phyloP scores from a whole-genome alignment of 2,797 vertebrate genomes.

The Poeciliopsis turneri region DNA sequence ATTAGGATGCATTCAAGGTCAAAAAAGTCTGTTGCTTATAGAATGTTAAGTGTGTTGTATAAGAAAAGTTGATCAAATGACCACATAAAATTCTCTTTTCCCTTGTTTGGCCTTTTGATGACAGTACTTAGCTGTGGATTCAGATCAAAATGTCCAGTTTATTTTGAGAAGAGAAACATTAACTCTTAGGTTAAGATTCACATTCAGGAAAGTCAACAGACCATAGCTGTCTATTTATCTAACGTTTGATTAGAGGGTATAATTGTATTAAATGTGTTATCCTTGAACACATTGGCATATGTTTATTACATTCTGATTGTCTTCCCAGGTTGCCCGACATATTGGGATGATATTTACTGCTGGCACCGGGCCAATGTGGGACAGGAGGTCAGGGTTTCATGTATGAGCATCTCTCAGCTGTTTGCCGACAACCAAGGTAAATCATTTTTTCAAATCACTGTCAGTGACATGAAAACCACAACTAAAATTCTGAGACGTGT shows the following conservation, averaged over 20 bases:
- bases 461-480: not conserved
- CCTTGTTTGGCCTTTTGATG: not conserved
- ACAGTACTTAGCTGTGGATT: conserved; percentile 1
- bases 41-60: conserved; percentile 5
- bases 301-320: conserved; percentile 4
- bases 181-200: not conserved
- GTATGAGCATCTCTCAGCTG: conserved; percentile 75
- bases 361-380: conserved; percentile 76
- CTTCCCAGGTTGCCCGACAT: conserved; percentile 73
- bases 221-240: not conserved
- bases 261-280: not conserved
- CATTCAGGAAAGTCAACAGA: not conserved
- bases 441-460: not conserved
- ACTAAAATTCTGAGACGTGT: not conserved
- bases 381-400: conserved; percentile 75
- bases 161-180: not conserved
- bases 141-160: not conserved
- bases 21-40: not conserved
- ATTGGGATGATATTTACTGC: conserved; percentile 77
- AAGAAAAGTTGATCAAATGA: not conserved
- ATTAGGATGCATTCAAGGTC: conserved; percentile 12
- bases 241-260: not conserved
- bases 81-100: not conserved
- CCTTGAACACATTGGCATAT: not conserved
- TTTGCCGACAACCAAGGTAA: conserved; percentile 78